Conservation (phyloP, 2,113 vertebrate genomes). For the Notarius quadriscutis region DNA sequence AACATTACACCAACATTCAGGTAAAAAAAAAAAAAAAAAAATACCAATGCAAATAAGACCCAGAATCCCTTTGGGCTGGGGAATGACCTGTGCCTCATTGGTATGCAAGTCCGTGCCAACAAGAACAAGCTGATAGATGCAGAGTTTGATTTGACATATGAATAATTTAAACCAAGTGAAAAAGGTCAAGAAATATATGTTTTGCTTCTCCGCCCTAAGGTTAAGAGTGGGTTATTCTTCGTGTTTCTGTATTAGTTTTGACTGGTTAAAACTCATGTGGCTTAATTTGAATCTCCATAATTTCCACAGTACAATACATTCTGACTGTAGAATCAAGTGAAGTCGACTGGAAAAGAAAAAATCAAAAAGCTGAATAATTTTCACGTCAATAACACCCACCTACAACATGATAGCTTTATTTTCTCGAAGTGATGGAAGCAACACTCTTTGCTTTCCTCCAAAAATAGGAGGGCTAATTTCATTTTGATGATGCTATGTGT, state of each 20-base stretch:
- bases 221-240: not conserved
- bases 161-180: constrained; percentile 18
- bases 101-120: constrained; percentile 28
- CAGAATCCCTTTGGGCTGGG: constrained; percentile 23
- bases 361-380: not conserved
- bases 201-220: not conserved
- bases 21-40: not conserved
- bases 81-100: constrained; percentile 41
- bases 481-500: constrained; percentile 16
- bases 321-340: not conserved
- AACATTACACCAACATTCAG: constrained; percentile 10
- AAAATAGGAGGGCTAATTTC: not conserved
- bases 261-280: not conserved
- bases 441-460: constrained; percentile 1
- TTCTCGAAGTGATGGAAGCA: not conserved
- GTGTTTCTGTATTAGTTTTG: not conserved
- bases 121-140: constrained; percentile 34
- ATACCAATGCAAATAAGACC: constrained; percentile 19
- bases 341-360: not conserved
- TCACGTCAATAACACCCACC: not conserved
- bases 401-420: constrained; percentile 14
- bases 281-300: not conserved
- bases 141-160: constrained; percentile 32
- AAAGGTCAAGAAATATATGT: not conserved
- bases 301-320: not conserved